A percentile compares a stretch with the other conserved stretches of the same genome.
Conservation (phyloP, 2,113 vertebrate species). For the Lamprologus speciosus region DNA sequence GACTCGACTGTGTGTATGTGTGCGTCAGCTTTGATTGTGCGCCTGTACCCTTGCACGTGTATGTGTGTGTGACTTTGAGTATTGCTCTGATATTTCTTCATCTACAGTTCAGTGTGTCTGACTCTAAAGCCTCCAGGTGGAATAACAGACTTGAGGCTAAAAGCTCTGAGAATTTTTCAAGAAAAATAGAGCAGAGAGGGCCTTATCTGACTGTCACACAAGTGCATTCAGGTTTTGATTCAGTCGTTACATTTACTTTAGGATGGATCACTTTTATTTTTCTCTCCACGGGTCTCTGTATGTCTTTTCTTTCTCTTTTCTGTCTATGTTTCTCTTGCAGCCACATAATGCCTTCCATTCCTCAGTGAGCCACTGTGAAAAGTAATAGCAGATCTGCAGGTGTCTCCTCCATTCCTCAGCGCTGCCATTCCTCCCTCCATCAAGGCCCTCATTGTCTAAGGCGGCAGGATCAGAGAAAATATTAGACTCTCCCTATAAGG, state of each 20-base stretch:
- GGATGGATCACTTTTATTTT: background rate
- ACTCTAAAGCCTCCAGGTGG: background rate
- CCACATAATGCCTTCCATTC: constrained; percentile 33
- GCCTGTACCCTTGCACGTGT: background rate
- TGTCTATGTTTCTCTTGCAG: background rate
- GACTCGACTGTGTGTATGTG: background rate
- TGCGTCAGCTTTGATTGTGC: background rate
- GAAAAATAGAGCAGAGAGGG: background rate
- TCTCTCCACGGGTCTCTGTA: background rate
- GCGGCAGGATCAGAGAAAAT: constrained; percentile 31
- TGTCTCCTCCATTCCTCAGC: constrained; percentile 20
- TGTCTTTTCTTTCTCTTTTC: background rate
- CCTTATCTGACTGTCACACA: background rate
- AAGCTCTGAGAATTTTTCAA: background rate
- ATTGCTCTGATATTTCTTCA: background rate
- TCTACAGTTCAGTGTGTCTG: background rate
- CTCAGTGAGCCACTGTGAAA: constrained; percentile 17
- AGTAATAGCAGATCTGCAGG: constrained; percentile 23
- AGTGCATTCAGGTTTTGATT: background rate
- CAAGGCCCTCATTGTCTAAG: constrained; percentile 53
- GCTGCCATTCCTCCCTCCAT: background rate
- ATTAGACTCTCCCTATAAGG: constrained; percentile 30
- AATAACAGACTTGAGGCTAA: constrained; percentile 11
- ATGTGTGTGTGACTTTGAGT: background rate
- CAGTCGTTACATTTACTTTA: background rate